phyloP scores from a whole-genome alignment of 2,113 vertebrate species.

The Semnopithecus entellus region DNA sequence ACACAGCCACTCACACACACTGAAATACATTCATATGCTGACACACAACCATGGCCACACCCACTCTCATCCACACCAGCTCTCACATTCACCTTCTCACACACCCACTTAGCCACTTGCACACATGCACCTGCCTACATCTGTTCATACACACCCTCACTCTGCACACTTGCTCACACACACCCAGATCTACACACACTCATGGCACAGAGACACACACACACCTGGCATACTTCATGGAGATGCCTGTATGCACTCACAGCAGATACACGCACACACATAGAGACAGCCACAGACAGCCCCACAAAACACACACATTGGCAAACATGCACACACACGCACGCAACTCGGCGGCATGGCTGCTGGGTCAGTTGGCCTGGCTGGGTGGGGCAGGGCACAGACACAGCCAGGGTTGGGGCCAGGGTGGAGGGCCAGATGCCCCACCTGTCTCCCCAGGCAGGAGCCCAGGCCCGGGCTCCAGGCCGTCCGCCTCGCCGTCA shows the following conservation, averaged over 20 bases:
- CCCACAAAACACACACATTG: not conserved
- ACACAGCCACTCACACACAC: too few relatives aligned
- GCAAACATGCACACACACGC: not conserved
- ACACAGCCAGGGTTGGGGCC: not conserved
- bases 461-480: conserved; percentile 88
- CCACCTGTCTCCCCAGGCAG: conserved; percentile 91
- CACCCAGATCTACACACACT: not conserved
- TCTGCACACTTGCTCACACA: not conserved
- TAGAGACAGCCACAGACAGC: rapidly evolving
- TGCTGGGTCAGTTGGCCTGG: not conserved
- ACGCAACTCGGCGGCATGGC: not conserved
- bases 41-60: not conserved
- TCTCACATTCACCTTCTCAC: not conserved
- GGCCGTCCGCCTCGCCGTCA: conserved; percentile 92
- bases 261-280: rapidly evolving
- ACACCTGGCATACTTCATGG: not conserved
- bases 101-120: not conserved
- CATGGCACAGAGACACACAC: not conserved
- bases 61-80: not conserved
- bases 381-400: not conserved
- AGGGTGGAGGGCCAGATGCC: not conserved
- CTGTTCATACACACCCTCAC: not conserved
- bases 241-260: not conserved
- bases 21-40: too few relatives aligned
- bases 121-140: not conserved